These are phyloP conservation scores for Zaprionus lachaisei DNA, from an alignment of 1,140 invertebrate genomes.

Conservation along the genomic window DNA sequence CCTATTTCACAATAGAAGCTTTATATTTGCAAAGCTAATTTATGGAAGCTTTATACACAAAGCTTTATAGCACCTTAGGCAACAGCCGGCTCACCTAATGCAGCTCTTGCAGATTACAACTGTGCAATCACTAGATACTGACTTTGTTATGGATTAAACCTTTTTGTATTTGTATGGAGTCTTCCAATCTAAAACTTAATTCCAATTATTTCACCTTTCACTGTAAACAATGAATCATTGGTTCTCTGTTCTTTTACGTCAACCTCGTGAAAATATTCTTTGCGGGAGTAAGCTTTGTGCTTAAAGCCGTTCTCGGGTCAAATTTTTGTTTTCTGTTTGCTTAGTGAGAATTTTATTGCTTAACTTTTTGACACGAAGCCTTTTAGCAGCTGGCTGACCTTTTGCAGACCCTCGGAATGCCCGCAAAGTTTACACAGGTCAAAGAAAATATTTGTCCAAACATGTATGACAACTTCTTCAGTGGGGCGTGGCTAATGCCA, in stretches of 20 bases:
- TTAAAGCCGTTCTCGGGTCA: constrained; percentile 12
- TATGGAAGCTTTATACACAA: not conserved
- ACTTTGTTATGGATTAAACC: not conserved
- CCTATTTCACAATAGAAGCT: not conserved
- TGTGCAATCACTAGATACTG: not conserved
- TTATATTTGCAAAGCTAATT: not conserved
- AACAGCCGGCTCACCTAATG: not conserved
- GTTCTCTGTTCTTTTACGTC: not conserved
- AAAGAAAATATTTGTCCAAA: constrained; percentile 74
- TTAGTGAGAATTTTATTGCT: constrained; percentile 60
- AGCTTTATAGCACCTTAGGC: not conserved
- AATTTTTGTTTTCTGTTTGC: constrained; percentile 37
- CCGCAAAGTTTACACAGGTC: constrained; percentile 73
- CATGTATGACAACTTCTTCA: constrained; percentile 65
- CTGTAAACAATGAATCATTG: constrained; percentile 26
- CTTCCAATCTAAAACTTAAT: not conserved
- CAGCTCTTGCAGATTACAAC: not conserved
- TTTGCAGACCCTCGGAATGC: constrained; percentile 56
- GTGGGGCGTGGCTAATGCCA: constrained; percentile 36
- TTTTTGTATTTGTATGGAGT: not conserved
- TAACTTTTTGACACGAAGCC: constrained; percentile 65
- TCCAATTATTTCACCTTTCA: not conserved
- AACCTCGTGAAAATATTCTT: not conserved
- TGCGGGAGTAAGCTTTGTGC: constrained; percentile 5
- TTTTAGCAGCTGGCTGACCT: constrained; percentile 61